These are phyloP conservation scores for Tupaia chinensis DNA, from an alignment of 2,113 vertebrate genomes.

Conservation along the genomic window DNA sequence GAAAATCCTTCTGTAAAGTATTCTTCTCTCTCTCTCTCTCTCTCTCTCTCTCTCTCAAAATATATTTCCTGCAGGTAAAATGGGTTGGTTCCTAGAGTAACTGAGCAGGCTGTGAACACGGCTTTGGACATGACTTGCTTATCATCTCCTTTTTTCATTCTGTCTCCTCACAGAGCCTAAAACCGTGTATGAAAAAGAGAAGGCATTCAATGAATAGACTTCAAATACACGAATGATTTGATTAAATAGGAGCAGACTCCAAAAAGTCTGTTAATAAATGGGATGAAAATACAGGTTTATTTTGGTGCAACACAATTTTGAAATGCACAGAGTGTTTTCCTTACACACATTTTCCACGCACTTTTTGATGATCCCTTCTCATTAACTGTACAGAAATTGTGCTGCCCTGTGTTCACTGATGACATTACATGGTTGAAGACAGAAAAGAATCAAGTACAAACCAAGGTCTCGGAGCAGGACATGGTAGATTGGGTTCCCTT, in stretches of 20 bases:
- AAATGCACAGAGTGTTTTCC: too few species aligned
- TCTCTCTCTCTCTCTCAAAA: neutral
- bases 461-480: neutral
- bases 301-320: too few species aligned
- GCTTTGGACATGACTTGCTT: neutral
- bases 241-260: neutral
- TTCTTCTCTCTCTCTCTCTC: too few species aligned
- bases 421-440: rapidly evolving
- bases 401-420: neutral
- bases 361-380: too few species aligned
- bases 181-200: neutral
- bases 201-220: neutral
- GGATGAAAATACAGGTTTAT: too few species aligned
- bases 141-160: neutral
- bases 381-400: neutral
- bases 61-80: neutral
- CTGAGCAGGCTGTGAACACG: neutral
- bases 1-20: neutral
- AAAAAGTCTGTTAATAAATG: too few species aligned
- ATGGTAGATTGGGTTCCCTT: neutral
- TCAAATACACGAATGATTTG: neutral
- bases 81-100: neutral
- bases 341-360: too few species aligned
- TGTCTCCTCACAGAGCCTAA: neutral
- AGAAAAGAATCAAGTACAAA: neutral